Percentiles rank a stretch among this genome's conserved stretches.
Conservation (phyloP, 2,797 vertebrate species). For the Bradypodion ventrale region DNA sequence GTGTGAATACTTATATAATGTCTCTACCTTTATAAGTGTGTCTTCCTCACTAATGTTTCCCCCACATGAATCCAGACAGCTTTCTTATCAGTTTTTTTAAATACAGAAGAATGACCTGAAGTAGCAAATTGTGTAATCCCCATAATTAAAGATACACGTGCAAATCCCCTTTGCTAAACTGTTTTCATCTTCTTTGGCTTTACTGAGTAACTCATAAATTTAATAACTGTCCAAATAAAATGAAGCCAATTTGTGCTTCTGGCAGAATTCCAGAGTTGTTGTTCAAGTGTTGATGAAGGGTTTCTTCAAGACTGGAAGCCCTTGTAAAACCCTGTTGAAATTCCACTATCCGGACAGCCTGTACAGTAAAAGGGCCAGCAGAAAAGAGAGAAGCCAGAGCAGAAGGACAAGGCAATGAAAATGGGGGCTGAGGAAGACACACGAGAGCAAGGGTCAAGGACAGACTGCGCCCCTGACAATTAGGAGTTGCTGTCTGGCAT, state of each 20-base stretch:
- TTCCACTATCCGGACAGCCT: not conserved
- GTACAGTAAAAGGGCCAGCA: not conserved
- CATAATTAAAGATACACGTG: not conserved
- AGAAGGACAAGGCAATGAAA: not conserved
- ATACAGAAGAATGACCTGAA: not conserved
- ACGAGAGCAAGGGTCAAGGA: conserved; percentile 17
- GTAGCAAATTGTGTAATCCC: not conserved
- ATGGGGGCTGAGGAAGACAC: not conserved
- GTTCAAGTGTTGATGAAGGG: not conserved
- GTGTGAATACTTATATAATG: no score
- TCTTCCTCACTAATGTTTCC: not conserved
- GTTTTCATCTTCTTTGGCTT: not conserved
- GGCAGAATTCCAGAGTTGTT: not conserved
- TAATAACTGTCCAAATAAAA: not conserved
- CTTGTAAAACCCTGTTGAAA: not conserved
- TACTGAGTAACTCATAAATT: not conserved
- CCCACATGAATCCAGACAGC: not conserved
- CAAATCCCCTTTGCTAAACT: not conserved
- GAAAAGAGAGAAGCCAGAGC: not conserved
- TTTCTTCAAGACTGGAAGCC: not conserved
- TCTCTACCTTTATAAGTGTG: not conserved
- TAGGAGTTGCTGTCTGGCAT: conserved; percentile 17
- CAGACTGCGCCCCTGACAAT: not conserved
- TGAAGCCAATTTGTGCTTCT: not conserved
- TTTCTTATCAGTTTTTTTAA: not conserved